Conservation (phyloP, 1,140 invertebrate species). For the Caerostris extrusa region DNA sequence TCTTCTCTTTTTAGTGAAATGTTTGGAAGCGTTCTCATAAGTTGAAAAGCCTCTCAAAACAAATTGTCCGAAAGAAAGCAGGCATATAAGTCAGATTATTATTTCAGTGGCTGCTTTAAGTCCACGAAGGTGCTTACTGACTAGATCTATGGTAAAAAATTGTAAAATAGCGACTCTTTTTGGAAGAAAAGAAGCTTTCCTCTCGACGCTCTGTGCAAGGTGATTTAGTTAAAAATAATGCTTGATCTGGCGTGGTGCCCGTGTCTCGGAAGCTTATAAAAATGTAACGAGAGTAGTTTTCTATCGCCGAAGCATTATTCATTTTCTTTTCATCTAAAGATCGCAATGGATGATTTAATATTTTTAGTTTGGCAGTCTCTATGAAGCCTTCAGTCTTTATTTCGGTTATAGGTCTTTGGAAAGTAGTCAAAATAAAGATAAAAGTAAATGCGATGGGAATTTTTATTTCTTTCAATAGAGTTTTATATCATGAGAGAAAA, state of each 20-base stretch:
- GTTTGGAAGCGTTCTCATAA: conserved; percentile 24
- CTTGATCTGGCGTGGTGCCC: conserved; percentile 30
- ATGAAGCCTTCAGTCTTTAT: not conserved
- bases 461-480: not conserved
- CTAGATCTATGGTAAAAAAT: conserved; percentile 28
- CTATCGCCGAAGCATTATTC: conserved; percentile 27
- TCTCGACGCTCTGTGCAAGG: not conserved
- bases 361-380: not conserved
- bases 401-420: not conserved
- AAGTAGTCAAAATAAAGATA: not conserved
- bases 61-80: conserved; percentile 3
- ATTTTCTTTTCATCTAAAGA: conserved; percentile 14
- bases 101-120: conserved; percentile 23
- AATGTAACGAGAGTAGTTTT: conserved; percentile 40
- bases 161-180: not conserved
- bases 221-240: conserved; percentile 59
- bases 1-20: conserved; percentile 22
- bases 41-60: conserved; percentile 31
- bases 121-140: not conserved
- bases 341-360: conserved; percentile 28
- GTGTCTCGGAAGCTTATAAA: conserved; percentile 24
- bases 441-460: not conserved
- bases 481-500: not conserved
- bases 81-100: conserved; percentile 29
- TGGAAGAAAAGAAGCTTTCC: not conserved